Conservation (phyloP, 2,888 invertebrate genomes). For the Apodemia hepburni region DNA sequence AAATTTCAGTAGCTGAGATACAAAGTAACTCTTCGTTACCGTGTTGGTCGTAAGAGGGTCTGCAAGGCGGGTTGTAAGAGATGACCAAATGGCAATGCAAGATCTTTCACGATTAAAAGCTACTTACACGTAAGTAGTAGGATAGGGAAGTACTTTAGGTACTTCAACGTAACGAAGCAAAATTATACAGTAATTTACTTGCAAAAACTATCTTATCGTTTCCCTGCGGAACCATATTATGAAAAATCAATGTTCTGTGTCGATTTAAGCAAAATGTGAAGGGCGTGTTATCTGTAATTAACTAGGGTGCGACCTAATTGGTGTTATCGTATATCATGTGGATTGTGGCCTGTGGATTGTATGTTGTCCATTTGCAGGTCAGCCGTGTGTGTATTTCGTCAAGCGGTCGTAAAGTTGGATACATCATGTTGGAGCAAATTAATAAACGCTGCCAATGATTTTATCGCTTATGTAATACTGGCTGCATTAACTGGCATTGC, state of each 20-base stretch:
- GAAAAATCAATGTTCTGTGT: neutral
- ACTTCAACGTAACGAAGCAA: no score
- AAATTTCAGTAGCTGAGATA: no score
- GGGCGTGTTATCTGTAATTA: slow-evolving; percentile 44
- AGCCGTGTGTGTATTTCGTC: neutral
- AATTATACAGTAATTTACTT: no score
- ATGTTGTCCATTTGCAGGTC: slow-evolving; percentile 1
- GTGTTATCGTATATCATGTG: slow-evolving; percentile 45
- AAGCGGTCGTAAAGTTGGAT: neutral
- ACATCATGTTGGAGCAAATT: neutral
- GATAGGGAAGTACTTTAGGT: no score
- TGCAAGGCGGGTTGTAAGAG: no score
- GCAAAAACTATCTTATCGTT: no score
- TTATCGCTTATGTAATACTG: neutral
- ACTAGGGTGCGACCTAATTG: slow-evolving; percentile 60
- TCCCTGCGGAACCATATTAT: neutral
- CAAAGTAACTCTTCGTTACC: no score
- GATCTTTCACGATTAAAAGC: no score
- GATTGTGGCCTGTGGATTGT: slow-evolving; percentile 20
- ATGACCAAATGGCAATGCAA: no score
- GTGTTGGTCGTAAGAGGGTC: no score
- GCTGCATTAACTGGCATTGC: no score
- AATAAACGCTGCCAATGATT: neutral
- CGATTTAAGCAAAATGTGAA: neutral
- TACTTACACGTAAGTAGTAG: no score